phyloP scores from a whole-genome alignment of 2,888 invertebrate species.

The Daptonema setosum region DNA sequence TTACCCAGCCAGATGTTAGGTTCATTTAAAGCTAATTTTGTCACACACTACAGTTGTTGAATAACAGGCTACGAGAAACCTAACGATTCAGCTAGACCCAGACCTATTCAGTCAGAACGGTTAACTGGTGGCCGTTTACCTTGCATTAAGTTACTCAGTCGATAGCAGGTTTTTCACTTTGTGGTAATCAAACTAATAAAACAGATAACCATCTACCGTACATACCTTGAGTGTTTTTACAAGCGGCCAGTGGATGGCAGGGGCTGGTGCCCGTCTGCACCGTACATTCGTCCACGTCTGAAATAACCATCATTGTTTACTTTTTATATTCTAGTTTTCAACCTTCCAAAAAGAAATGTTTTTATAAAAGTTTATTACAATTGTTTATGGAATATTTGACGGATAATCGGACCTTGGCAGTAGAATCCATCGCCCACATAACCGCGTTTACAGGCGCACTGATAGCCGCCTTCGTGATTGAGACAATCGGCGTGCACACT shows the following conservation, averaged over 20 bases:
- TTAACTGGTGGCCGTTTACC: too few species aligned
- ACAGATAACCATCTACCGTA: too few species aligned
- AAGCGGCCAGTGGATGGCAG: background rate
- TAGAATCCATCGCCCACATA: slow-evolving; percentile 5
- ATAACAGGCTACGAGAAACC: too few species aligned
- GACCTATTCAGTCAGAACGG: too few species aligned
- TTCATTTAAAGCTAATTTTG: too few species aligned
- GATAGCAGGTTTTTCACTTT: too few species aligned
- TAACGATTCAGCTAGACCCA: too few species aligned
- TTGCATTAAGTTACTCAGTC: too few species aligned
- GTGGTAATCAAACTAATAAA: too few species aligned
- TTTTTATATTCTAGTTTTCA: background rate
- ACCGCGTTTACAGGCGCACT: slow-evolving; percentile 35
- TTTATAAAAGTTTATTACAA: background rate
- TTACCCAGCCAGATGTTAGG: too few species aligned
- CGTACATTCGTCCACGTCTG: background rate
- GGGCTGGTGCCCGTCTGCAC: background rate
- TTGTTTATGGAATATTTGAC: background rate
- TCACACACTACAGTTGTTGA: too few species aligned
- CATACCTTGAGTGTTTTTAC: background rate
- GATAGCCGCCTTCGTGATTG: slow-evolving; percentile 44
- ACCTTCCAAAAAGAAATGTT: background rate
- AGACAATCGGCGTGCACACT: slow-evolving; percentile 36
- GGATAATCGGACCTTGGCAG: slow-evolving; percentile 3
- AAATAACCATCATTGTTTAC: too few species aligned